phyloP scores from a whole-genome alignment of 2,113 vertebrate species.

The Pyrgilauda ruficollis region DNA sequence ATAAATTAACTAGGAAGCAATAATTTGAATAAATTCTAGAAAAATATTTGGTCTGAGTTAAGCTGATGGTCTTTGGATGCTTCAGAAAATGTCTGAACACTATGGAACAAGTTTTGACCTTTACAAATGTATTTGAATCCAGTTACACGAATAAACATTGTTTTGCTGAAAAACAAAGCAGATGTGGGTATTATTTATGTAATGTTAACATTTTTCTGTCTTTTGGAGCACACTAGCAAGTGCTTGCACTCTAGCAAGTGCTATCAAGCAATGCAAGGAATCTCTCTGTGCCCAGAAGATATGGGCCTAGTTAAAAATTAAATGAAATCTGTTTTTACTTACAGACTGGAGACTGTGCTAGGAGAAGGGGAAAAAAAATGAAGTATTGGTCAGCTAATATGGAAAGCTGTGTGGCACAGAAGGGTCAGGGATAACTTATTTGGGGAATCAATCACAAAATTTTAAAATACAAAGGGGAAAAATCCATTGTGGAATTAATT shows the following conservation, averaged over 20 bases:
- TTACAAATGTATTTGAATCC: background rate
- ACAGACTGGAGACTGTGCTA: background rate
- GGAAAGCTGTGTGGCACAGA: background rate
- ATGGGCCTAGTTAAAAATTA: background rate
- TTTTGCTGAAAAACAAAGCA: background rate
- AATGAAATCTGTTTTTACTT: background rate
- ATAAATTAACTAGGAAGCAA: background rate
- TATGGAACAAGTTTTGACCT: background rate
- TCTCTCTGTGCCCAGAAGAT: background rate
- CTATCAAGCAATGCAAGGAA: background rate
- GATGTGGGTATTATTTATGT: background rate
- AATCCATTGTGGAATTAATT: background rate
- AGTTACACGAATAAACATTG: background rate
- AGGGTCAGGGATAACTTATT: background rate
- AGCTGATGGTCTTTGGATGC: background rate
- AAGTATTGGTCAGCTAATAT: background rate
- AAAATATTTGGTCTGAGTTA: background rate
- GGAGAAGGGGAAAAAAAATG: background rate
- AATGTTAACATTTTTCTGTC: background rate
- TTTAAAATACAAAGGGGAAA: background rate
- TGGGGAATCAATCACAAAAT: background rate
- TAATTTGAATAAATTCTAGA: background rate
- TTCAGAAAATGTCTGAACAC: background rate
- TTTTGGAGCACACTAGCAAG: background rate
- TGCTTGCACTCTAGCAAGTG: background rate